These are phyloP conservation scores for Acanthochromis polyacanthus DNA, from an alignment of 2,113 vertebrate genomes.

Conservation along the genomic window DNA sequence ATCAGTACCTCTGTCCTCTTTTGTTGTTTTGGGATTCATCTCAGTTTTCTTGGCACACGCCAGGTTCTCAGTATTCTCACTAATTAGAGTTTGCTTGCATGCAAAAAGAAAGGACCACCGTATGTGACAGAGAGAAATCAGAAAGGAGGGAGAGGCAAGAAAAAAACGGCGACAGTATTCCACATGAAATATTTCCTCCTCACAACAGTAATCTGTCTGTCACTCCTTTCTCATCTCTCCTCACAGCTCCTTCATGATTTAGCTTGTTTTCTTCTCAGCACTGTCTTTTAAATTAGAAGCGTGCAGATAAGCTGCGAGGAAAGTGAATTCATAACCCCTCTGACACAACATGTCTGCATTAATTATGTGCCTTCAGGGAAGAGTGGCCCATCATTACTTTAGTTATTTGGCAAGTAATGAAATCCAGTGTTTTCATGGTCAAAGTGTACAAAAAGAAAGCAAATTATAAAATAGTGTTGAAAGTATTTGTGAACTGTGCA, in stretches of 20 bases:
- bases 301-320: conserved; percentile 43
- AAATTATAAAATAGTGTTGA: not conserved
- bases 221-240: conserved; percentile 47
- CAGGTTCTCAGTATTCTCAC: conserved; percentile 25
- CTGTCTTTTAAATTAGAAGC: conserved; percentile 55
- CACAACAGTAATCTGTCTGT: conserved; percentile 45
- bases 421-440: conserved; percentile 3
- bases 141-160: conserved; percentile 4
- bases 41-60: conserved; percentile 23
- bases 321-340: conserved; percentile 42
- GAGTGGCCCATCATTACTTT: conserved; percentile 29
- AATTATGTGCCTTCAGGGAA: conserved; percentile 32
- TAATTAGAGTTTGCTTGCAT: conserved; percentile 57
- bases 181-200: conserved; percentile 29
- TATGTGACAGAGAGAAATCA: conserved; percentile 1
- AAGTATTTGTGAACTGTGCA: not conserved
- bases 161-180: conserved; percentile 24
- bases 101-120: conserved; percentile 30
- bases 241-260: conserved; percentile 49
- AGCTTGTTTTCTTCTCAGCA: conserved; percentile 47
- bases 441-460: not conserved
- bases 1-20: conserved; percentile 1
- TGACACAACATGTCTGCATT: conserved; percentile 56
- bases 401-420: conserved; percentile 29
- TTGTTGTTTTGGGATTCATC: conserved; percentile 35